Evolutionary conservation across 1,140 invertebrate species (phyloP).

Genomic region (Agrilus planipennis): DNA sequence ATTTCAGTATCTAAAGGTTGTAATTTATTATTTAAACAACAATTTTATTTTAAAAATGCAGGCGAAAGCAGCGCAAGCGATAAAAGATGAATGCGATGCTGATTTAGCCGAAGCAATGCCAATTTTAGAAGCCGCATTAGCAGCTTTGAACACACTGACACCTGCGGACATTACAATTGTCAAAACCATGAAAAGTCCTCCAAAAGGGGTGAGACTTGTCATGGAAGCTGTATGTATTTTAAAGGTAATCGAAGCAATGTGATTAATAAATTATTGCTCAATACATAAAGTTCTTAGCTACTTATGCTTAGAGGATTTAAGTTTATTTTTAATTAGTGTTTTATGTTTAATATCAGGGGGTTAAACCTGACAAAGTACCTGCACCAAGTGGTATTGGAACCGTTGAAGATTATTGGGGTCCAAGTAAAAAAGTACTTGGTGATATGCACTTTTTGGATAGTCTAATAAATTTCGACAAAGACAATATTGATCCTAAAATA

Average conservation of each 20-base stretch:
- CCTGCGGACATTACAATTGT: conserved; percentile 86
- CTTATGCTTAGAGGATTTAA: too few species aligned
- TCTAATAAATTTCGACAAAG: conserved; percentile 83
- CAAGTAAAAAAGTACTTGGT: conserved; percentile 78
- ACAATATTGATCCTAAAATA: conserved; percentile 68
- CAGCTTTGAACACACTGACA: conserved; percentile 84
- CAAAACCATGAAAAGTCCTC: conserved; percentile 96
- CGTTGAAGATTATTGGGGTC: conserved; percentile 87
- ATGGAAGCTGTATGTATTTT: conserved; percentile 95
- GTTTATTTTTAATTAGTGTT: too few species aligned
- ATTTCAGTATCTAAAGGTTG: too few species aligned
- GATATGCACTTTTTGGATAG: conserved; percentile 84
- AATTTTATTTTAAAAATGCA: too few species aligned
- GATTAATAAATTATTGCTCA: too few species aligned
- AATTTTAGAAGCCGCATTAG: conserved; percentile 78
- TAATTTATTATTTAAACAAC: too few species aligned
- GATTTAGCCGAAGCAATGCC: conserved; percentile 90
- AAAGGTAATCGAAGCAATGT: too few species aligned
- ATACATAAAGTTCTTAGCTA: too few species aligned
- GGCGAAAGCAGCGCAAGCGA: conserved; percentile 65
- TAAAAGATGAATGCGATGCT: conserved; percentile 92
- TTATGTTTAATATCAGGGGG: conserved; percentile 46
- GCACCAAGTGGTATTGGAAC: conserved; percentile 65
- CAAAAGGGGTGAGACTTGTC: conserved; percentile 81
- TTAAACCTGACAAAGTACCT: conserved; percentile 73